A percentile compares a stretch with the other conserved stretches of the same genome.
Conservation (phyloP, 1,140 invertebrate genomes). For the Stenopsyche tienmushanensis region DNA sequence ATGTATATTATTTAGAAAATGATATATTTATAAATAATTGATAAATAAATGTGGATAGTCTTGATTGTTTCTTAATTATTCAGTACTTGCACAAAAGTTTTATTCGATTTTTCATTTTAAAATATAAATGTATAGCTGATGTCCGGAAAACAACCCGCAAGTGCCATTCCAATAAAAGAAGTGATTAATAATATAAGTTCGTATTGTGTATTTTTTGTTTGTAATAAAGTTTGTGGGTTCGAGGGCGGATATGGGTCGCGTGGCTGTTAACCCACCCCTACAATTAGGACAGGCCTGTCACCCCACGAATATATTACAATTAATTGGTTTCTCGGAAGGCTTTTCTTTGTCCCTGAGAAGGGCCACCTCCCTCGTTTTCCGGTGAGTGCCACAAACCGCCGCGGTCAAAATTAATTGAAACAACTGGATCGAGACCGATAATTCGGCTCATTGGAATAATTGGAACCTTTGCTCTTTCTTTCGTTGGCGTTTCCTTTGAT, state of each 20-base stretch:
- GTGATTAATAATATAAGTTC: constrained; percentile 7
- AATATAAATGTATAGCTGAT: no score
- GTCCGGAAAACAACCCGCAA: no score
- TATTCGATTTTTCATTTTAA: no score
- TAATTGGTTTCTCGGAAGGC: constrained; percentile 6
- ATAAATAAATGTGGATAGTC: no score
- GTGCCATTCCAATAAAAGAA: no score
- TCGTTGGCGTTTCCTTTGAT: no score
- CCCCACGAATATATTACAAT: constrained; percentile 6
- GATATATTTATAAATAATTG: no score
- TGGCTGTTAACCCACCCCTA: not conserved
- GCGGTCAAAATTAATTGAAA: not conserved
- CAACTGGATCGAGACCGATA: not conserved
- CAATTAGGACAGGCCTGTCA: constrained; percentile 3
- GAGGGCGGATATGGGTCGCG: not conserved
- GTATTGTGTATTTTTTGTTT: constrained; percentile 1
- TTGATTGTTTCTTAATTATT: no score
- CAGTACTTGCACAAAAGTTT: no score
- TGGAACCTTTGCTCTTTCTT: not conserved
- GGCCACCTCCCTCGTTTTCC: not conserved
- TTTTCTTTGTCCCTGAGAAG: not conserved
- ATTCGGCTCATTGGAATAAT: not conserved
- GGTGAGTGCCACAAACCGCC: not conserved
- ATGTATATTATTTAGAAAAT: no score
- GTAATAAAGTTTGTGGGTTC: not conserved